These are phyloP conservation scores for Pseudolaguvia tuberculata DNA, from an alignment of 2,113 vertebrate genomes.

Conservation along the genomic window DNA sequence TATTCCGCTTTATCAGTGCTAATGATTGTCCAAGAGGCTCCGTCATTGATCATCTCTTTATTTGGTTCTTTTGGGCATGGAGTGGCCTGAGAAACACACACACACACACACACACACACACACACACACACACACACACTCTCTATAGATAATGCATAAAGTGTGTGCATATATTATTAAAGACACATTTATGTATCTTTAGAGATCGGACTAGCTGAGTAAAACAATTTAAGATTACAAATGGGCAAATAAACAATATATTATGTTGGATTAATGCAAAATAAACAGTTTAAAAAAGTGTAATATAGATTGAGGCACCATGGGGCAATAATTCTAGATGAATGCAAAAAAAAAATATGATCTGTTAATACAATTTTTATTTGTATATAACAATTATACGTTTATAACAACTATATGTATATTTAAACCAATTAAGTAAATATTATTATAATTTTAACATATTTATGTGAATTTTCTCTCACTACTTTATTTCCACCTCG, in stretches of 20 bases:
- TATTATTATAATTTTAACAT: too few relatives aligned
- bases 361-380: too few relatives aligned
- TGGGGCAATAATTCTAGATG: too few relatives aligned
- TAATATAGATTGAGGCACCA: too few relatives aligned
- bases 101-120: too few relatives aligned
- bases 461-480: too few relatives aligned
- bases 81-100: conserved; percentile 79
- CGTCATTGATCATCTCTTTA: conserved; percentile 99
- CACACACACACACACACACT: conserved; percentile 7
- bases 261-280: not conserved
- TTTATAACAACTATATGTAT: too few relatives aligned
- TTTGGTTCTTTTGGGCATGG: conserved; percentile 99
- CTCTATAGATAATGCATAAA: conserved; percentile 2
- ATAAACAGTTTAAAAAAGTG: not conserved
- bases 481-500: too few relatives aligned
- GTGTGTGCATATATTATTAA: conserved; percentile 13
- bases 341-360: too few relatives aligned
- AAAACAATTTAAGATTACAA: not conserved
- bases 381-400: too few relatives aligned
- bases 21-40: conserved; percentile 99
- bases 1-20: conserved; percentile 99
- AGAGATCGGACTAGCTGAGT: not conserved
- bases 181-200: conserved; percentile 9
- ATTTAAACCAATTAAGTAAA: too few relatives aligned
- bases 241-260: not conserved